Evolutionary conservation across 2,888 invertebrate genomes (phyloP), one percentile per base, ranked within the genome.

Genomic region (Cheilosia grossa): DNA sequence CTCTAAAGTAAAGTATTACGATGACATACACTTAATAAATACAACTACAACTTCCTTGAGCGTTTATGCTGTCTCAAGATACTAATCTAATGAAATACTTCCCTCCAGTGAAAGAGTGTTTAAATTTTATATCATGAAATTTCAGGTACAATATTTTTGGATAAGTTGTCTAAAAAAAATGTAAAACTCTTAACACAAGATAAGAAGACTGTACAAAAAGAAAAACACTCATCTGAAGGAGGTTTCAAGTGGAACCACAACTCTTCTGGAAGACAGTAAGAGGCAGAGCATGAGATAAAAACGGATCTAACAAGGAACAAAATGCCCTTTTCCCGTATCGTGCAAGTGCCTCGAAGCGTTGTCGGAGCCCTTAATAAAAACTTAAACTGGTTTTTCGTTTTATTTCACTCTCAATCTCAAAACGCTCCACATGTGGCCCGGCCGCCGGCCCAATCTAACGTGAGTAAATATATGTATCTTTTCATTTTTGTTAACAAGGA

Each of bases 51-150:
- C 74, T 74, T 82, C 81, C 70, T 66, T n/a, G 33, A 61, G n/a
- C 42, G 51, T 24, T 63, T 70, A 24, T 72, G 40, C 54, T 69
- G 80, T 80, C 83, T 83, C 64, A 75, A 83, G 83, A 83, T 80
- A 70, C 40, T n/a, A 59, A 83, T 83, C 83, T 80, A 80, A 80
- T 83, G 69, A 70, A 64, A 70, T 75, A 80, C 80, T 83, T 83
- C 74, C 83, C 66, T 83, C 27, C 17, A 21, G 40, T 67, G 37
- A 66, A 42, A 64, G 69, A 58, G 59, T 54, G 53, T 64, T 73
- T 47, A 40, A 47, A 42, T 74, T 51, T 19, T 40, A 4, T 51
- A 24, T 51, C 19, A 24, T 51, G n/a, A 49, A 51, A 10, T 21
- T 24, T 69, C 69, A 78, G 78, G 78, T 78, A 78, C 37, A 42